These are phyloP conservation scores for Ophiothrix spiculata DNA, from an alignment of 35 echinoderm and acorn worm genomes.

Conservation along the genomic window DNA sequence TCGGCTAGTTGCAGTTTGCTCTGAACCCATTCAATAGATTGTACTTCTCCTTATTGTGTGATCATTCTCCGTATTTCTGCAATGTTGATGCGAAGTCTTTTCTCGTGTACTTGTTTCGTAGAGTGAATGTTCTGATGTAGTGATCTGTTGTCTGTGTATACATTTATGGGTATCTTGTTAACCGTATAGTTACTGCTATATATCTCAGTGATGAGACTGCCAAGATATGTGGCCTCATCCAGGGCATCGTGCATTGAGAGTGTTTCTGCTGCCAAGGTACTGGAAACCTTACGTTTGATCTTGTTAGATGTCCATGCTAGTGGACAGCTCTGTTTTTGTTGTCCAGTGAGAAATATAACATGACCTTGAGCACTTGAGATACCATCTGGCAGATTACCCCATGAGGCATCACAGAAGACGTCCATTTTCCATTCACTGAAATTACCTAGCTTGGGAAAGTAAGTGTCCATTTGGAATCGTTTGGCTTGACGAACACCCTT, in stretches of 20 bases:
- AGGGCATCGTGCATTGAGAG: not conserved
- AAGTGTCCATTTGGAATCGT: not conserved
- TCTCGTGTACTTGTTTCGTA: constrained; percentile 5
- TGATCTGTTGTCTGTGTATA: constrained; percentile 3
- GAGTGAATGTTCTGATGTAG: constrained; percentile 8
- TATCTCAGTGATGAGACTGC: not conserved
- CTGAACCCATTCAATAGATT: not conserved
- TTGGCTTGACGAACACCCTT: constrained; percentile 23
- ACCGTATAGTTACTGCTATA: not conserved
- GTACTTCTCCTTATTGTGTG: not conserved
- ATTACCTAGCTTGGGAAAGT: not conserved
- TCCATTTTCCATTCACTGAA: constrained; percentile 41
- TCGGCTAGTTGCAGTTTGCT: not conserved
- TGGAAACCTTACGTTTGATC: not conserved
- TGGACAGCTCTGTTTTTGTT: not conserved
- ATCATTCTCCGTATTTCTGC: constrained; percentile 11
- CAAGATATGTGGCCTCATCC: not conserved
- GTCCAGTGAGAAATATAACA: constrained; percentile 31
- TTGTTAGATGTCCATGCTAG: constrained; percentile 3
- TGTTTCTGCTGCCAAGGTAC: not conserved
- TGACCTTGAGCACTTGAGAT: constrained; percentile 31
- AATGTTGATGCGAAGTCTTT: constrained; percentile 28
- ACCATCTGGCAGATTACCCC: not conserved
- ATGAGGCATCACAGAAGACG: constrained; percentile 7
- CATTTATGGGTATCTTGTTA: not conserved